A percentile compares a stretch with the other conserved stretches of the same genome.
phyloP scores from a whole-genome alignment of 2,113 vertebrate genomes.

The Martes martes region DNA sequence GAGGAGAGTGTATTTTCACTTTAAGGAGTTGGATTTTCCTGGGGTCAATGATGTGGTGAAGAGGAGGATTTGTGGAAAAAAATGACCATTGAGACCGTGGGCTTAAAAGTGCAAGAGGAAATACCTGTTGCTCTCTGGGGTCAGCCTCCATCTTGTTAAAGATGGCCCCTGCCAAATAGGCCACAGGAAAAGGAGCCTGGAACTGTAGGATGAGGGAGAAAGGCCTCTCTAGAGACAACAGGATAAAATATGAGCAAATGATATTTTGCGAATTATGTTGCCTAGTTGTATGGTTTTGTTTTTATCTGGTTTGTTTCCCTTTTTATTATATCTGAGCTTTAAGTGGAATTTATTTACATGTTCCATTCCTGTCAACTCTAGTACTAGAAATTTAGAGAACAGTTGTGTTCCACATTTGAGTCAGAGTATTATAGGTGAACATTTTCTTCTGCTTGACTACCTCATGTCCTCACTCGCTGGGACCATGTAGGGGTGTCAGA shows the following conservation, averaged over 20 bases:
- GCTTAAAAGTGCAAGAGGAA: neutral
- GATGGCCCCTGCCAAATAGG: neutral
- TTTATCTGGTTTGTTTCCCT: conserved; percentile 25
- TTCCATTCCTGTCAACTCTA: neutral
- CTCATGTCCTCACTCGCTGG: neutral
- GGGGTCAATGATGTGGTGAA: neutral
- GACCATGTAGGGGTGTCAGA: neutral
- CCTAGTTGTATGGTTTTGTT: neutral
- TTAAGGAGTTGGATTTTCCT: neutral
- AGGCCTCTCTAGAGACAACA: neutral
- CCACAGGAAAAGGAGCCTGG: neutral
- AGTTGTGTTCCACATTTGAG: neutral
- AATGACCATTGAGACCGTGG: neutral
- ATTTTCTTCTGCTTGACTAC: conserved; percentile 7
- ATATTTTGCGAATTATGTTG: conserved; percentile 11
- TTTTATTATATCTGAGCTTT: conserved; percentile 38
- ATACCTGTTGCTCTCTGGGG: neutral
- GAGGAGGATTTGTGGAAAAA: neutral
- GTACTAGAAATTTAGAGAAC: conserved; percentile 28
- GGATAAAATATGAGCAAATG: conserved; percentile 1
- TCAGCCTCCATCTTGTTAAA: neutral
- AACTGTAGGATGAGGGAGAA: neutral
- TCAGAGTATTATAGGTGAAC: neutral
- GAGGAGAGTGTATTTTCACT: neutral
- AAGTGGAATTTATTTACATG: conserved; percentile 24